Evolutionary conservation across 2,888 invertebrate genomes (phyloP), one percentile per base, ranked within the genome.

Genomic region (Papilio demoleus): DNA sequence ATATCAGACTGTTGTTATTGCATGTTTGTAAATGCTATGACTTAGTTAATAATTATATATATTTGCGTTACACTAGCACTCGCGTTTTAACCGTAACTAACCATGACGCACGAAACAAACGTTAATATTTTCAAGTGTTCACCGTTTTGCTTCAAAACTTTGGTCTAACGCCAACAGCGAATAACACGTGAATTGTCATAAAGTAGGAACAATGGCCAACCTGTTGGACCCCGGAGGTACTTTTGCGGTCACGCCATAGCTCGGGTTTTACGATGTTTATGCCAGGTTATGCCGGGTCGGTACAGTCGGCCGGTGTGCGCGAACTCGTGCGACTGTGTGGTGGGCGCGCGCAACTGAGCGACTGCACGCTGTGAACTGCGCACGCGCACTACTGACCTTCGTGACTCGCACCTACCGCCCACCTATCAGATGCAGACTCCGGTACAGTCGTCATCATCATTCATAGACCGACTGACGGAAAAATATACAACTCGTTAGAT

Each of bases 331-430:
- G 81, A 79, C 76, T 71, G 75, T 74, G 76, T 75, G 71, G 75
- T 76, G 76, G 82, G 83, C 82, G 83, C 81, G 76, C 72, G 82
- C 83, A 83, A 87, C 87, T 85, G 87, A 80, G 73, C 73, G 75
- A 74, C 47, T 53, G 61, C 27, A 38, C 58, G 58, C 64, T 62
- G 64, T 53, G 68, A 66, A 63, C 68, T 66, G 68, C 71, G 68
- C 63, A 19, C 62, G 58, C 63, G 63, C 66, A 40, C 47, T 47
- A 45, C 60, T 63, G 64, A 68, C 68, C 68, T 68, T 68, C 63
- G 58, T 31, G 63, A 50, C 60, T 66, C 61, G 68, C 22, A 42
- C 47, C 34, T 31, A 58, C 58, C 58, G 63, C 56, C 60, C 60
- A 60, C 61, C 65, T 64, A 40, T 60, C 47, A n/a, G 31, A 56